Evolutionary conservation across 2,113 vertebrate species (phyloP), one percentile per base, ranked within the genome.

Genomic region (Thunnus thynnus): DNA sequence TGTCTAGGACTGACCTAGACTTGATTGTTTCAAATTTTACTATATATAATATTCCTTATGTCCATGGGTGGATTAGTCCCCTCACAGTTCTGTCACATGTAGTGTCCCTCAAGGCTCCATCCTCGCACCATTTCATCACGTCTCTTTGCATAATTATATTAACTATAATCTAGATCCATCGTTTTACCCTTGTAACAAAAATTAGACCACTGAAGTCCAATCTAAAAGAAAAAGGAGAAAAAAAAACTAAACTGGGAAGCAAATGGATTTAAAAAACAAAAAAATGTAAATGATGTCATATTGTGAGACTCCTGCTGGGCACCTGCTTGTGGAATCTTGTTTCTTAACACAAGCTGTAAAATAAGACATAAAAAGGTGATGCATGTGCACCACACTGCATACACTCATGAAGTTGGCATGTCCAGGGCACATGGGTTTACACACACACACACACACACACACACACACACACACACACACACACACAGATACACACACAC

Each of bases 341-440:
- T 27, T 69, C 48, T 66, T 46, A 44, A 67, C 13, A 66, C 48
- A 87, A 67, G 48, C 18, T 56, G 17, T 50, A 36, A 9, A 47
- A 12, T 56, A 66, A 72, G 22, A 65, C 32, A 10, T 64, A 46
- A 60, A 70, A 56, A 70, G 44, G 58, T 52, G n/a, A 64, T 27
- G 4, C 20, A 61, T 3, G 1, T 46, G 54, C 57, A 61, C 44
- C 64, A 76, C 17, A 44, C 10, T 64, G 13, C 72, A 78, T 16
- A 70, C 73, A 65, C 25, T 61, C 44, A 46, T 56, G 48, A 86
- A 76, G 56, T 25, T 76, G 41, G 20, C 57, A 62, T 72, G 74
- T 87, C 55, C 81, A 44, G 61, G 46, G 13, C 58, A 58, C 44
- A 67, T 55, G 58, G 36, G 55, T 74, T 64, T 46, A 32, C 48